Evolutionary conservation across 2,888 invertebrate genomes (phyloP).

Genomic region (Eupithecia vulgata): DNA sequence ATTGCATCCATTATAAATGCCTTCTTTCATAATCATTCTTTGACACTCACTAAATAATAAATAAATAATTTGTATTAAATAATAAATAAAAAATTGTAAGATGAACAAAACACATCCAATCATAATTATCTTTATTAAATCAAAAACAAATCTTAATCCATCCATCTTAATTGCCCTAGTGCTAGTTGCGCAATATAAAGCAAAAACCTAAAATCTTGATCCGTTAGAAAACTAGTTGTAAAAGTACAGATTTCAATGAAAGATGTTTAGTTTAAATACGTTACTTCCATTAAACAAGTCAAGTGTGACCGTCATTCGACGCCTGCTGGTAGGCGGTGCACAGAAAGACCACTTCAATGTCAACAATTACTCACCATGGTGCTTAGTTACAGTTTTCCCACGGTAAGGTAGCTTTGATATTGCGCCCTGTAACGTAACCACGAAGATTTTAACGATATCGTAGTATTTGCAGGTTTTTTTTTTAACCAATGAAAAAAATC

Average conservation of each 20-base stretch:
- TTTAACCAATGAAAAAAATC: no score
- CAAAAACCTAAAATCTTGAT: no score
- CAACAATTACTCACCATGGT: constrained; percentile 60
- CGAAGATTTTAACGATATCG: neutral
- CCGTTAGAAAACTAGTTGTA: no score
- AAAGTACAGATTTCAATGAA: neutral
- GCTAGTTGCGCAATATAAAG: no score
- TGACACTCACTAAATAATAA: no score
- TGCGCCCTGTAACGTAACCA: neutral
- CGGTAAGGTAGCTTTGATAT: constrained; percentile 37
- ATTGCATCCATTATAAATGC: neutral
- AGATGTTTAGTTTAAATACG: neutral
- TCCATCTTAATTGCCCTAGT: no score
- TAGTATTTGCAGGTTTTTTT: no score
- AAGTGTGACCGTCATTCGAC: constrained; percentile 70
- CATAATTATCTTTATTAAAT: neutral
- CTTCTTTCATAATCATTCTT: neutral
- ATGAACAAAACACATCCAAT: neutral
- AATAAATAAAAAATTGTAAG: no score
- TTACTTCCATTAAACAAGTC: constrained; percentile 39
- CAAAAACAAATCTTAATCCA: neutral
- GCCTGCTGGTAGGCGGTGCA: constrained; percentile 65
- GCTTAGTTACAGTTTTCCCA: constrained; percentile 69
- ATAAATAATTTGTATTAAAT: no score
- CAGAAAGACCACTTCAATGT: constrained; percentile 57